These are phyloP conservation scores for Catocala nupta DNA, from an alignment of 2,888 invertebrate genomes.

Conservation along the genomic window DNA sequence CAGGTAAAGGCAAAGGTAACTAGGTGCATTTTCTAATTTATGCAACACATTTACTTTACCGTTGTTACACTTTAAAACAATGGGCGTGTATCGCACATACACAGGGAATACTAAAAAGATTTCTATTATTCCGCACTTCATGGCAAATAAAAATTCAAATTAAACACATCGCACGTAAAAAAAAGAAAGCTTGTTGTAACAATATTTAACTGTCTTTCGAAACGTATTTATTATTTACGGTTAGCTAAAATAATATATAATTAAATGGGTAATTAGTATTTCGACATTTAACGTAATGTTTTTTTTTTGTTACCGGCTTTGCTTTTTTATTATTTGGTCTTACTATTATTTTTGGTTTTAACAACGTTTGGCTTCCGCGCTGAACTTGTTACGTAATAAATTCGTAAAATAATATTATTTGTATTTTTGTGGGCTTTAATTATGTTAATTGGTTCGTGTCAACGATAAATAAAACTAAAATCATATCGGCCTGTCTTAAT, in stretches of 20 bases:
- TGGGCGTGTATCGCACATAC: constrained; percentile 30
- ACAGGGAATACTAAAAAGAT: constrained; percentile 40
- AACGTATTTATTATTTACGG: constrained; percentile 4
- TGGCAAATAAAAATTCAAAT: constrained; percentile 33
- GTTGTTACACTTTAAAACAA: constrained; percentile 14
- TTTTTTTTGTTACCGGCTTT: neutral
- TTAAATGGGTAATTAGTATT: neutral
- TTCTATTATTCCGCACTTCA: constrained; percentile 38
- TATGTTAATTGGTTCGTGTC: too few relatives aligned
- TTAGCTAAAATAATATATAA: neutral
- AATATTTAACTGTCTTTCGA: neutral
- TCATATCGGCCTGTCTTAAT: too few relatives aligned
- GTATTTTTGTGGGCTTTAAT: too few relatives aligned
- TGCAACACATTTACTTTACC: constrained; percentile 20
- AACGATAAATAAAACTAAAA: too few relatives aligned
- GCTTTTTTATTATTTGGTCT: neutral
- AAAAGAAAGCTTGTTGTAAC: constrained; percentile 32
- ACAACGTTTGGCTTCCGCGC: too few relatives aligned
- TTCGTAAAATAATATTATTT: too few relatives aligned
- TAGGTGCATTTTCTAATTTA: constrained; percentile 36
- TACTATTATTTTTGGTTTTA: too few relatives aligned
- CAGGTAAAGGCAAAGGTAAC: too few relatives aligned
- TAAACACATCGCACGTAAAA: constrained; percentile 23
- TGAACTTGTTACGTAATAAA: too few relatives aligned
- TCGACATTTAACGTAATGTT: too few relatives aligned